Conservation (phyloP, 2,888 invertebrate species). For the Seira musarum region DNA sequence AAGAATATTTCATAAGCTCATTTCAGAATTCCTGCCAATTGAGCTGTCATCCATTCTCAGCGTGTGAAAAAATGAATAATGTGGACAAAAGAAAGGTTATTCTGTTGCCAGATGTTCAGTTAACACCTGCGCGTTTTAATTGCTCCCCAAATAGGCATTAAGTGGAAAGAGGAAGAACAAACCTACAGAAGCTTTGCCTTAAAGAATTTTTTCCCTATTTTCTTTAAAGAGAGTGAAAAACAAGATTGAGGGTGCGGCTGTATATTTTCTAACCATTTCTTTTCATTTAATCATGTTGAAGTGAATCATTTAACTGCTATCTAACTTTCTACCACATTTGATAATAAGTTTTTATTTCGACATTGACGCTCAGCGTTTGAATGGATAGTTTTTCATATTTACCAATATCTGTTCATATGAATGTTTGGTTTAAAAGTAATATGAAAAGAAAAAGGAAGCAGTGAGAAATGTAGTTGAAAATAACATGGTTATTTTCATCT, state of each 20-base stretch:
- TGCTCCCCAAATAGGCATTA: constrained; percentile 61
- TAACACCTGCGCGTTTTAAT: constrained; percentile 68
- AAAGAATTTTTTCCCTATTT: constrained; percentile 25
- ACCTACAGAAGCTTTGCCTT: constrained; percentile 7
- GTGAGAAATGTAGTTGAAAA: not conserved
- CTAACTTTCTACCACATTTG: constrained; percentile 3
- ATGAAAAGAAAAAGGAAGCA: not conserved
- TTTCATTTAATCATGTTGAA: constrained; percentile 10
- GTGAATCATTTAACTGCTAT: constrained; percentile 10
- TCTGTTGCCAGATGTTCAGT: constrained; percentile 50
- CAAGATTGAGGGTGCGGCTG: constrained; percentile 42
- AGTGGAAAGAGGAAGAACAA: constrained; percentile 29
- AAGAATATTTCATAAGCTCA: too few relatives aligned
- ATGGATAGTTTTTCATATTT: not conserved
- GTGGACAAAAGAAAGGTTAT: constrained; percentile 44
- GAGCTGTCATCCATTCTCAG: not conserved
- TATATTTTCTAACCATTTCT: constrained; percentile 12
- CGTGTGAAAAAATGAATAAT: constrained; percentile 26
- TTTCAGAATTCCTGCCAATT: too few relatives aligned
- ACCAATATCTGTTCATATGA: not conserved
- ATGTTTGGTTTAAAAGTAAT: not conserved
- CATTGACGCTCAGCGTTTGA: constrained; percentile 9
- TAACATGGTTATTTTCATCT: not conserved
- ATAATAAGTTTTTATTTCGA: constrained; percentile 1
- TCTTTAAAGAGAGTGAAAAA: constrained; percentile 36